phyloP scores from a whole-genome alignment of 2,888 invertebrate genomes.

The Acrocyrtus sp. region DNA sequence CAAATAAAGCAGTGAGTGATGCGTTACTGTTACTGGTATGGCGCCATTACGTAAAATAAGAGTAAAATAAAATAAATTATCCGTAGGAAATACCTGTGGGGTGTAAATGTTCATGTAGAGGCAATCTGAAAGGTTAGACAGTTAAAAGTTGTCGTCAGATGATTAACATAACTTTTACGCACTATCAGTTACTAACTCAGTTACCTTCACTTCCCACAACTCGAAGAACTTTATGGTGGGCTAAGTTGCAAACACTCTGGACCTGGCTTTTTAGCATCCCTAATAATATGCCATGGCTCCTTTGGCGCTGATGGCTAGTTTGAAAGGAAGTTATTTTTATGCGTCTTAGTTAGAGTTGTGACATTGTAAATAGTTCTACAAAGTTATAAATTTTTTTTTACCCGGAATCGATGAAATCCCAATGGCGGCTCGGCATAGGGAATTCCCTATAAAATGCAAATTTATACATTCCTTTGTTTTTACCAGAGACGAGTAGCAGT shows the following conservation, averaged over 20 bases:
- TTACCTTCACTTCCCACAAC: slow-evolving; percentile 38
- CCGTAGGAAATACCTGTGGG: slow-evolving; percentile 37
- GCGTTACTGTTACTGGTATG: background rate
- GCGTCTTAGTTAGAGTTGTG: too few species aligned
- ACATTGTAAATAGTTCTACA: too few species aligned
- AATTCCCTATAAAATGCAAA: slow-evolving; percentile 12
- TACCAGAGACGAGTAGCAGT: too few species aligned
- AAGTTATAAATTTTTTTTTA: too few species aligned
- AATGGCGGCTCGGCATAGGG: slow-evolving; percentile 46
- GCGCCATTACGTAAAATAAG: background rate
- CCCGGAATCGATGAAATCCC: slow-evolving; percentile 38
- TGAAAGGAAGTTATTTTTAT: too few species aligned
- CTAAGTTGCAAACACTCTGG: slow-evolving; percentile 56
- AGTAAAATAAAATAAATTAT: background rate
- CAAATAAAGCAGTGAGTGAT: too few species aligned
- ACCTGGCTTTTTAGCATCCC: slow-evolving; percentile 44
- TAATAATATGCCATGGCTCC: slow-evolving; percentile 46
- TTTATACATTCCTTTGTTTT: too few species aligned
- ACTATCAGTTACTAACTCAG: background rate
- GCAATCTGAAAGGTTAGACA: slow-evolving; percentile 39
- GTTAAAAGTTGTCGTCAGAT: background rate
- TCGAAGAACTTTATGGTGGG: slow-evolving; percentile 38
- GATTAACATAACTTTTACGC: background rate
- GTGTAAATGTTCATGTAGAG: slow-evolving; percentile 55
- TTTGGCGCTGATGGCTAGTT: slow-evolving; percentile 27